phyloP scores from a whole-genome alignment of 2,113 vertebrate genomes.

The Mormyrus iriodes region DNA sequence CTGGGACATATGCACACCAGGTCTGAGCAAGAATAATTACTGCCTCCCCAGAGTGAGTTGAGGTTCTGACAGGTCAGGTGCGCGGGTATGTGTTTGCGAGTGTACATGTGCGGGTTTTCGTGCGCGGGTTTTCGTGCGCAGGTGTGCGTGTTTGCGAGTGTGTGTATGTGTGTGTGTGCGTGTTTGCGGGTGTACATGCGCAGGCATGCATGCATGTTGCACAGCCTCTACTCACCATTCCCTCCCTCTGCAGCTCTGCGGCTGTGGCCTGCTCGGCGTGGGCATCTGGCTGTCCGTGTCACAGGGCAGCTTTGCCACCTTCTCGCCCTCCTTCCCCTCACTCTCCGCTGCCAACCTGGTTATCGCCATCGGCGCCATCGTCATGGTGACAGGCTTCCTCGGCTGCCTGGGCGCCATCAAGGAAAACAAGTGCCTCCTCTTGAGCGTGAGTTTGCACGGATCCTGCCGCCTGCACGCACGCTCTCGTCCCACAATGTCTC shows the following conservation, averaged over 20 bases:
- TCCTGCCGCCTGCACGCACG: background rate
- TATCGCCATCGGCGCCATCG: constrained; percentile 83
- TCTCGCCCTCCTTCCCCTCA: constrained; percentile 91
- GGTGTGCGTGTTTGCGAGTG: no score
- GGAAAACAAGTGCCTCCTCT: constrained; percentile 99
- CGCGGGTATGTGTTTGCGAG: background rate
- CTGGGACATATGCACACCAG: background rate
- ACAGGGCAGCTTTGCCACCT: constrained; percentile 96
- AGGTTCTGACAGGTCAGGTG: background rate
- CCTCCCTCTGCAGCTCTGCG: constrained; percentile 71
- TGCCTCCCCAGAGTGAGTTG: background rate
- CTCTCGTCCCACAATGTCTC: constrained; percentile 14
- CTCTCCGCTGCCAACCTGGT: constrained; percentile 96
- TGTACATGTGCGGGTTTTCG: no score
- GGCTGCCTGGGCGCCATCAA: constrained; percentile 98
- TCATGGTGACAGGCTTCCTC: constrained; percentile 97
- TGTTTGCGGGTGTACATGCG: background rate
- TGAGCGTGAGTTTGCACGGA: constrained; percentile 77
- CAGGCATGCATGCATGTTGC: background rate
- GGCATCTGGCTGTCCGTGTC: constrained; percentile 98
- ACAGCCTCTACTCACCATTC: background rate
- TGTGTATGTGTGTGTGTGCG: no score
- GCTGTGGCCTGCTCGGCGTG: constrained; percentile 93
- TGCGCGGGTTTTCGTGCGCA: no score
- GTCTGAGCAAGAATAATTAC: background rate